Percentiles rank a stretch among this genome's conserved stretches.
phyloP scores from a whole-genome alignment of 2,797 vertebrate species.

The Toxotes lorentzi region DNA sequence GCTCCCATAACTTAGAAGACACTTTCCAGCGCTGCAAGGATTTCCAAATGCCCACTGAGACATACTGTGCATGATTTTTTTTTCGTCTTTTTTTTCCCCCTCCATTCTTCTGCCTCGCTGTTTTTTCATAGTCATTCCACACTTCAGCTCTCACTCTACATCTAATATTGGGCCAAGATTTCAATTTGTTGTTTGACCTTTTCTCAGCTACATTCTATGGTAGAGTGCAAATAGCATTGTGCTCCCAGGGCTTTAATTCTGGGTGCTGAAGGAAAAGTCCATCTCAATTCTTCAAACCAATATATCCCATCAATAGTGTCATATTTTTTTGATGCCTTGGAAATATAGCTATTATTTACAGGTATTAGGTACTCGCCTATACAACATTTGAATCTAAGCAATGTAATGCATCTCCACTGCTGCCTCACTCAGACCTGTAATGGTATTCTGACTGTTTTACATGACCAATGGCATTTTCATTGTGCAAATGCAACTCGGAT shows the following conservation, averaged over 20 bases:
- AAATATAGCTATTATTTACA: constrained; percentile 52
- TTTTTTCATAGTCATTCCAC: constrained; percentile 60
- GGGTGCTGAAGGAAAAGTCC: constrained; percentile 39
- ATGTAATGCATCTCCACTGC: constrained; percentile 25
- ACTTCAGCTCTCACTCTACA: constrained; percentile 70
- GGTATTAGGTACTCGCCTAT: constrained; percentile 22
- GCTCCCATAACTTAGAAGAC: constrained; percentile 73
- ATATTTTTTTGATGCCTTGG: constrained; percentile 36
- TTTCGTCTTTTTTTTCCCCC: constrained; percentile 25
- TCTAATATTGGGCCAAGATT: constrained; percentile 77
- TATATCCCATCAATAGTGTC: constrained; percentile 29
- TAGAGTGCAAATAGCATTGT: constrained; percentile 69
- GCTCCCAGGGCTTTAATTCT: constrained; percentile 66
- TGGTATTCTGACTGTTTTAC: constrained; percentile 50
- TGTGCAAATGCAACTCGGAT: constrained; percentile 65
- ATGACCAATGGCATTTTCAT: constrained; percentile 71
- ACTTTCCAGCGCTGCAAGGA: constrained; percentile 58
- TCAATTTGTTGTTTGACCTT: constrained; percentile 80
- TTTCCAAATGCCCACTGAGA: constrained; percentile 74
- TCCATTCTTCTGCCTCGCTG: constrained; percentile 36
- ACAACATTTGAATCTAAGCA: constrained; percentile 19
- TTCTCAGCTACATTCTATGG: constrained; percentile 65
- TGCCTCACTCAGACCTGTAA: constrained; percentile 18
- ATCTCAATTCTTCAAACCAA: constrained; percentile 56
- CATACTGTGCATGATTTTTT: constrained; percentile 52